These are phyloP conservation scores for Strix occidentalis DNA, from an alignment of 2,797 vertebrate species.

Conservation along the genomic window DNA sequence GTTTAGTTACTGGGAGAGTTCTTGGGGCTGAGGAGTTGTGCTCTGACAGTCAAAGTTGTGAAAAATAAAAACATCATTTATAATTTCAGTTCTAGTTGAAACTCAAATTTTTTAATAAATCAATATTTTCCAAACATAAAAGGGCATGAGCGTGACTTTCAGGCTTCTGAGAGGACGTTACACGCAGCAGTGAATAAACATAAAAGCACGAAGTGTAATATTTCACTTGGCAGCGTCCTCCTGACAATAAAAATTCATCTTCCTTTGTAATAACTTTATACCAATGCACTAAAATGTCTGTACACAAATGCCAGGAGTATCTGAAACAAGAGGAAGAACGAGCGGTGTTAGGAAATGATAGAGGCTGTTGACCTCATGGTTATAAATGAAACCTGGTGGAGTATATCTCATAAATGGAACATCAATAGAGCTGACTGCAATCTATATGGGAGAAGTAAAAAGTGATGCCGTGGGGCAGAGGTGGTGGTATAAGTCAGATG, in stretches of 20 bases:
- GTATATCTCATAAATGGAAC: neutral
- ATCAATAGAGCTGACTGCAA: neutral
- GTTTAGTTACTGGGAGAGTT: neutral
- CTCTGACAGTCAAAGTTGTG: neutral
- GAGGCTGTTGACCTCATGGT: neutral
- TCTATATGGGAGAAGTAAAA: neutral
- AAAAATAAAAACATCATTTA: neutral
- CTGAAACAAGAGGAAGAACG: neutral
- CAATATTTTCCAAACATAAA: conserved; percentile 10
- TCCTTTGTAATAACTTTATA: conserved; percentile 16
- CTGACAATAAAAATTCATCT: conserved; percentile 44
- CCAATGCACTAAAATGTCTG: neutral
- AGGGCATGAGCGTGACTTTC: neutral
- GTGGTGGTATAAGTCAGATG: neutral
- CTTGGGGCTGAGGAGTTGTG: neutral
- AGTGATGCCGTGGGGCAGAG: neutral
- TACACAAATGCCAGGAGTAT: neutral
- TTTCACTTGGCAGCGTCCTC: neutral
- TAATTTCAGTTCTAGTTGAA: neutral
- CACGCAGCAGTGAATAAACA: neutral
- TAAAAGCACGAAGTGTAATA: neutral
- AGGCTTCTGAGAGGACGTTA: neutral
- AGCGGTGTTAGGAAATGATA: neutral
- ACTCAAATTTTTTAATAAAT: neutral
- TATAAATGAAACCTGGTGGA: neutral